Evolutionary conservation across 2,797 vertebrate species (phyloP), one percentile per base, ranked within the genome.

Genomic region (Sebastes trivittatus): DNA sequence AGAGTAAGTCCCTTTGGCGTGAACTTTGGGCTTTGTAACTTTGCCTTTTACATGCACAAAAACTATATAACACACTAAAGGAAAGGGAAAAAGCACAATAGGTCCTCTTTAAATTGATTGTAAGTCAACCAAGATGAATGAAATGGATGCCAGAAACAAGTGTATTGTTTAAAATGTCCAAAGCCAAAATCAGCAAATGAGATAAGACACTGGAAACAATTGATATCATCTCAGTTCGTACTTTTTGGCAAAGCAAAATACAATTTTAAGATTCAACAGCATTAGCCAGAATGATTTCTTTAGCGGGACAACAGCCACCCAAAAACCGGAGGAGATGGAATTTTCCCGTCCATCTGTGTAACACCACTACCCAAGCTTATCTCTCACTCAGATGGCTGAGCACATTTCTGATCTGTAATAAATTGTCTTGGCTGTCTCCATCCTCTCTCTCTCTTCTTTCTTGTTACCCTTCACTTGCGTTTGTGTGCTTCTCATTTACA

Each of bases 381-480:
- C 58, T 66, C 58, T 60, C 14, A 1, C 66, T 77, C 66, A 54
- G 70, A 76, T 69, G 78, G 30, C 72, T 76, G 73, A 68, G 52
- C 78, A 73, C 30, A 83, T 83, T 85, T 85, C 55, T 83, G 78
- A 85, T 72, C 54, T 69, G 59, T 52, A 59, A 81, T 80, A 84
- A 76, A 85, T 88, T 60, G 52, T 65, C 70, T 85, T 32, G 55
- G 55, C 62, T 66, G 20, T 38, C 36, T 64, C 60, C 23, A 1
- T 68, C 46, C 27, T 27, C 4, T 27, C 27, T 27, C 27, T 27
- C 27, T 46, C 49, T 66, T 8, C 10, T n/a, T 70, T 42, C 63
- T 58, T 2, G 27, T 72, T 74, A 55, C 66, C 65, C 30, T 59
- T 77, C 34, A 38, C 71, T 80, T 75, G 67, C 29, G 22, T 62